Conservation (phyloP, 2,888 invertebrate species). For the Darwinula stevensoni region DNA sequence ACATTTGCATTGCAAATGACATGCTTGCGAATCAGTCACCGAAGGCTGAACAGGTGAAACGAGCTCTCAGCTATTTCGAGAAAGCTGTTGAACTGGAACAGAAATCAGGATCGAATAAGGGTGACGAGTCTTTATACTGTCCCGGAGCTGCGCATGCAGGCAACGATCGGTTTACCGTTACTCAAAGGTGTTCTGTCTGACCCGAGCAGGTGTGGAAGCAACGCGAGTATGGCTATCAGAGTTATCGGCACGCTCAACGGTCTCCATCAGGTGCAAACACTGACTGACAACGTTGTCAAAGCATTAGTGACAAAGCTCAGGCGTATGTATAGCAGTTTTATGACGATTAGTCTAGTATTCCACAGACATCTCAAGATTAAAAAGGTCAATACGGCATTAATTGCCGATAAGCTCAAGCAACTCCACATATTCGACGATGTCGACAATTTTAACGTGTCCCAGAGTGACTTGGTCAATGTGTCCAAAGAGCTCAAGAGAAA, state of each 20-base stretch:
- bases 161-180: no score
- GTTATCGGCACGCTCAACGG: not conserved
- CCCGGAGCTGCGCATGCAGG: constrained; percentile 1
- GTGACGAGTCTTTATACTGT: not conserved
- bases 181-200: not conserved
- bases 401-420: constrained; percentile 2
- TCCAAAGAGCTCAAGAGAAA: no score
- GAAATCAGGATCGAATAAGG: no score
- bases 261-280: not conserved
- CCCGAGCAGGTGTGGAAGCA: constrained; percentile 1
- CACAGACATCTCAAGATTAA: not conserved
- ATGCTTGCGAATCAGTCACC: not conserved
- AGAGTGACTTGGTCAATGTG: not conserved
- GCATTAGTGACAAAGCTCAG: not conserved
- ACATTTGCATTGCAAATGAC: constrained; percentile 1
- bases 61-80: constrained; percentile 1
- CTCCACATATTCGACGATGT: not conserved
- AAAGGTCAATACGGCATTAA: not conserved
- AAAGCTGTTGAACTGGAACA: constrained; percentile 1
- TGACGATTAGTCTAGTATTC: not conserved
- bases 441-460: constrained; percentile 2
- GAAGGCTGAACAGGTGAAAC: constrained; percentile 1
- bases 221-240: constrained; percentile 1
- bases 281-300: constrained; percentile 1
- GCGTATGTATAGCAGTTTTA: not conserved